These are phyloP conservation scores for Donacobius atricapilla DNA, from an alignment of 2,113 vertebrate species.

Conservation along the genomic window DNA sequence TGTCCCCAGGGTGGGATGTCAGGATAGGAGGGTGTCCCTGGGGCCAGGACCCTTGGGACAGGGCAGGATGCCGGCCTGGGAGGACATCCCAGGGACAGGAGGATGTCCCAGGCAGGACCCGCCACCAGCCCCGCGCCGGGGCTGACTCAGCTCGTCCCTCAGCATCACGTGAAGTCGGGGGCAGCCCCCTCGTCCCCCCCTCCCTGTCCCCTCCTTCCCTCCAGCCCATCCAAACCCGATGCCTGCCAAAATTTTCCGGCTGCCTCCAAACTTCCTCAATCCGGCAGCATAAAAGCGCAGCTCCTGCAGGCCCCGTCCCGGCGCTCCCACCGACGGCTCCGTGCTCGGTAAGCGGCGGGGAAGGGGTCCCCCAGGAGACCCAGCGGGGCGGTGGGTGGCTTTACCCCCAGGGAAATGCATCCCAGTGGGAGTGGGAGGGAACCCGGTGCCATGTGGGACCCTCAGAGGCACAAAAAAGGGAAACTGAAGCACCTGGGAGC, in stretches of 20 bases:
- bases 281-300: background rate
- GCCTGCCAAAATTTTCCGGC: constrained; percentile 43
- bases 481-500: background rate
- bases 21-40: background rate
- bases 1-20: background rate
- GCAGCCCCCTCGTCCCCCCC: background rate
- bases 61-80: background rate
- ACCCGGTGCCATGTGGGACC: rapidly evolving
- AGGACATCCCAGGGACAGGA: background rate
- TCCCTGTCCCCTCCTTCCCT: background rate
- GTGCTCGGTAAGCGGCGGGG: background rate
- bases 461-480: background rate
- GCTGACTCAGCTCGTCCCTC: background rate
- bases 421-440: rapidly evolving
- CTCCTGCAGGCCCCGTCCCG: background rate
- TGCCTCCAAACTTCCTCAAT: constrained; percentile 29
- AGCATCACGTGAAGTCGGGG: background rate
- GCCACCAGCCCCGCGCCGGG: rapidly evolving
- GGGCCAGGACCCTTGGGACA: too few relatives aligned
- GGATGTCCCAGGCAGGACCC: background rate
- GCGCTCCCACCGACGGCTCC: background rate
- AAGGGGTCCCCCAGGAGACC: background rate
- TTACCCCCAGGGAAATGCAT: rapidly evolving
- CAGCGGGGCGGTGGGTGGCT: rapidly evolving
- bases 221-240: background rate